These are phyloP conservation scores for Leptinotarsa undecemlineata DNA, from an alignment of 1,140 invertebrate species.

Conservation along the genomic window DNA sequence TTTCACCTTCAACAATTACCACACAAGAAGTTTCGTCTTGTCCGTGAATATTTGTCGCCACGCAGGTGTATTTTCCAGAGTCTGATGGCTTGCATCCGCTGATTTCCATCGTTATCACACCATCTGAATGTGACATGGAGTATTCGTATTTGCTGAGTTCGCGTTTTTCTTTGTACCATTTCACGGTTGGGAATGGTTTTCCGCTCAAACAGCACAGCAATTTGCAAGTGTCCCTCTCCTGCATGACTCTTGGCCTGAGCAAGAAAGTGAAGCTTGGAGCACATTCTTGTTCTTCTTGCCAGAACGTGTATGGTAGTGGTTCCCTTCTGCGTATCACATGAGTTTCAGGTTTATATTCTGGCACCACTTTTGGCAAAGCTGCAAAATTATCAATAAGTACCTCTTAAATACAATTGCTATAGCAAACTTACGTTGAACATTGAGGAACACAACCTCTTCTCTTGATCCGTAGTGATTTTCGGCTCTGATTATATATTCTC, in stretches of 20 bases:
- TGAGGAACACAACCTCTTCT: conserved; percentile 96
- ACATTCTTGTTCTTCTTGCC: conserved; percentile 86
- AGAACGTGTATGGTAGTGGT: conserved; percentile 81
- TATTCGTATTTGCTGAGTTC: conserved; percentile 91
- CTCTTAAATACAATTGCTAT: conserved; percentile 23
- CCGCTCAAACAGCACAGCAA: conserved; percentile 95
- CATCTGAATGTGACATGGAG: conserved; percentile 85
- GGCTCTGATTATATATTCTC: conserved; percentile 95
- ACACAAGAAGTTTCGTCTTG: conserved; percentile 93
- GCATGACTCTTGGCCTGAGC: conserved; percentile 95
- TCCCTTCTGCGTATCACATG: conserved; percentile 75
- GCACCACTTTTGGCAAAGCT: conserved; percentile 82
- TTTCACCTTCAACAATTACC: conserved; percentile 94
- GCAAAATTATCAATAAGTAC: conserved; percentile 34
- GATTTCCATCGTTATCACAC: conserved; percentile 96
- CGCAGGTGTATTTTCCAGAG: conserved; percentile 93
- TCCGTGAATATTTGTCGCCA: conserved; percentile 90
- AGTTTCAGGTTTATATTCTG: conserved; percentile 75
- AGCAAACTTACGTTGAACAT: conserved; percentile 85
- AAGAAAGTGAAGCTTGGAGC: conserved; percentile 96
- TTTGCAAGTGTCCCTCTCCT: conserved; percentile 92
- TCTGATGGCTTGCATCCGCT: conserved; percentile 91
- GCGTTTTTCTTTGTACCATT: conserved; percentile 90
- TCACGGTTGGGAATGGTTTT: conserved; percentile 89
- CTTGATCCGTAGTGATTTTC: conserved; percentile 97